Evolutionary conservation across 2,797 vertebrate genomes (phyloP).

Genomic region (Sebastes oblongus): DNA sequence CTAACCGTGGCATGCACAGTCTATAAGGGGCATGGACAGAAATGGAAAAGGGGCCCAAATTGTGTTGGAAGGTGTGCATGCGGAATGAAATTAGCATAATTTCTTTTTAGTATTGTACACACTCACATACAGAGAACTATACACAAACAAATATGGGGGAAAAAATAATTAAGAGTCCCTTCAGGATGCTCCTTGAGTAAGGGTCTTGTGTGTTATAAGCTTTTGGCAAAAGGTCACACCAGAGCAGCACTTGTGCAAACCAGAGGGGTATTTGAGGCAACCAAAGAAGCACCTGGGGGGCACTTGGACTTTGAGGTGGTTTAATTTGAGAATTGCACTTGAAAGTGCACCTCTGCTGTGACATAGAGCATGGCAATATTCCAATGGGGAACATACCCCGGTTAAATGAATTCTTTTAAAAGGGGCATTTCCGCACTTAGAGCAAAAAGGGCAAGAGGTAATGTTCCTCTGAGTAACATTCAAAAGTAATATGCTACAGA

Average conservation of each 20-base stretch:
- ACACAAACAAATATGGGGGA: background rate
- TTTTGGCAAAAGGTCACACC: background rate
- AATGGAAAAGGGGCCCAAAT: background rate
- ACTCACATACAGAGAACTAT: background rate
- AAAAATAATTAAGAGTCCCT: background rate
- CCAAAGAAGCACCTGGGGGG: background rate
- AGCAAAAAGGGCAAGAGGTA: background rate
- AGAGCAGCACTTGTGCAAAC: background rate
- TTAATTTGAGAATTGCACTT: constrained; percentile 20
- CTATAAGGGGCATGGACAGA: background rate
- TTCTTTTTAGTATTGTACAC: background rate
- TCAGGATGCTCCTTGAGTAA: background rate
- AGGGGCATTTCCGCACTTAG: background rate
- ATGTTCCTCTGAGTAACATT: background rate
- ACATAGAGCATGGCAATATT: background rate
- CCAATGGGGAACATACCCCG: background rate
- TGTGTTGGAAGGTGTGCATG: background rate
- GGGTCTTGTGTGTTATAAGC: background rate
- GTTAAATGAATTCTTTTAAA: background rate
- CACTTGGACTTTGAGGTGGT: constrained; percentile 8
- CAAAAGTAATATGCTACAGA: background rate
- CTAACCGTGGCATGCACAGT: background rate
- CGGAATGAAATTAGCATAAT: background rate
- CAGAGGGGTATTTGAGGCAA: background rate
- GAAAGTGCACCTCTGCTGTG: background rate